Base-by-base conservation (phyloP, 2,113 vertebrate species). In the Camelus dromedarius region DNA sequence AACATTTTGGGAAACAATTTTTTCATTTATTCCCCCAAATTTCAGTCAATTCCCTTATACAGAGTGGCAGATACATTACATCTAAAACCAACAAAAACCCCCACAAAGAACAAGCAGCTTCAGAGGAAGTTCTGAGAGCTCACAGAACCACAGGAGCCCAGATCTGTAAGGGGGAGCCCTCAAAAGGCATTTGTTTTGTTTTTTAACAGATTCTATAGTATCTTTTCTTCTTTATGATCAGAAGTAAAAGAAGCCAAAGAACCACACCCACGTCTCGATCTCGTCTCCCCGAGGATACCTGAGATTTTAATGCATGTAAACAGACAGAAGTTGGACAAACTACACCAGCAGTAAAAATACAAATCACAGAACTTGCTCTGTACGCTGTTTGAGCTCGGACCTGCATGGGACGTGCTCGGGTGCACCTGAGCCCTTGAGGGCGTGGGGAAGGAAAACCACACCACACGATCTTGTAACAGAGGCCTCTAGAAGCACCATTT, bases 391-490 rank as follows among this genome's bases (percentile, higher is more conserved):
- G 28, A 48, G 48, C n/a, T 67, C 48, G 32, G 32, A 62, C 20
- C 58, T 9, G 10, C 46, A 22, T 5, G 13, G 18, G 1, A 35
- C 1, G 62, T 9, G 60, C 3, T 18, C 19, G 6, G 52, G 0
- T 35, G 50, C 38, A 42, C 38, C 5, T 42, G 38, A 42, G 38
- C 38, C 38, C 38, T 2, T 5, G 5, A 56, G 13, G 67, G 35
- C 79, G 6, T 6, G 22, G 54, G 16, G 58, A 50, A 24, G 64
- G 30, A 85, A 13, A 52, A 19, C 15, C 11, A 8, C 4, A 56
- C 10, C 2, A 6, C 32, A 19, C 11, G 8, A 11, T 1, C 52
- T 32, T 15, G 13, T 16, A 8, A 10, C 24, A 26, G 0, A 24
- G 15, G 18, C 54, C 90, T 35, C 0, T 16, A 58, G 72, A 52